These are phyloP conservation scores for Epistrophella euchroma DNA, from an alignment of 2,888 invertebrate species.

Conservation along the genomic window DNA sequence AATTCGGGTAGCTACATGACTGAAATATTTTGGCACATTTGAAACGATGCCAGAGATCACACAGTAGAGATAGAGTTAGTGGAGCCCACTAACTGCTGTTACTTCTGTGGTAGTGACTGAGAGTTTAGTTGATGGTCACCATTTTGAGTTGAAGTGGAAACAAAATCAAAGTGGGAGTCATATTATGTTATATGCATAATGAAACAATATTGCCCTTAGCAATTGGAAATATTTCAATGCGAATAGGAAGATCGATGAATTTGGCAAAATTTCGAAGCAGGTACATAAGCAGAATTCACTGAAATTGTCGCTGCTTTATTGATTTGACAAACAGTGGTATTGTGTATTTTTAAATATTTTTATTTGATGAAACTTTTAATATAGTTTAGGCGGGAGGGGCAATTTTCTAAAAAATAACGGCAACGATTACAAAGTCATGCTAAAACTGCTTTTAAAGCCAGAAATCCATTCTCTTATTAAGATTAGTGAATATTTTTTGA, in stretches of 20 bases:
- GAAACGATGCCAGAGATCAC: conserved; percentile 42
- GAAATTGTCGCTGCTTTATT: neutral
- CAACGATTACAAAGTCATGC: too few relatives aligned
- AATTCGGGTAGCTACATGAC: conserved; percentile 13
- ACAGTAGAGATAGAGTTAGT: neutral
- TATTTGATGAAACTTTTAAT: too few relatives aligned
- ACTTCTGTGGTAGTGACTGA: neutral
- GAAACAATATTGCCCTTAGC: neutral
- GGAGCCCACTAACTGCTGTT: neutral
- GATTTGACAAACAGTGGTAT: too few relatives aligned
- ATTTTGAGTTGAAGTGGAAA: neutral
- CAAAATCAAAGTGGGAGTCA: neutral
- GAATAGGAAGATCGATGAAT: neutral
- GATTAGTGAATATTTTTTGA: too few relatives aligned
- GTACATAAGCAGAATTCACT: neutral
- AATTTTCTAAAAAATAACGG: too few relatives aligned
- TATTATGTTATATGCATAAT: neutral
- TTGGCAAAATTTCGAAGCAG: neutral
- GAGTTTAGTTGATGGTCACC: conserved; percentile 1
- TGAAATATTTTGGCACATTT: conserved; percentile 55
- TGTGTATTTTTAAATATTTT: too few relatives aligned
- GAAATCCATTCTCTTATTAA: too few relatives aligned
- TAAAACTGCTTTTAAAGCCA: too few relatives aligned
- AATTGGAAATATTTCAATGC: neutral
- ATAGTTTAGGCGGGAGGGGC: too few relatives aligned